Evolutionary conservation across 2,113 vertebrate species (phyloP).

Genomic region (Excalfactoria chinensis): DNA sequence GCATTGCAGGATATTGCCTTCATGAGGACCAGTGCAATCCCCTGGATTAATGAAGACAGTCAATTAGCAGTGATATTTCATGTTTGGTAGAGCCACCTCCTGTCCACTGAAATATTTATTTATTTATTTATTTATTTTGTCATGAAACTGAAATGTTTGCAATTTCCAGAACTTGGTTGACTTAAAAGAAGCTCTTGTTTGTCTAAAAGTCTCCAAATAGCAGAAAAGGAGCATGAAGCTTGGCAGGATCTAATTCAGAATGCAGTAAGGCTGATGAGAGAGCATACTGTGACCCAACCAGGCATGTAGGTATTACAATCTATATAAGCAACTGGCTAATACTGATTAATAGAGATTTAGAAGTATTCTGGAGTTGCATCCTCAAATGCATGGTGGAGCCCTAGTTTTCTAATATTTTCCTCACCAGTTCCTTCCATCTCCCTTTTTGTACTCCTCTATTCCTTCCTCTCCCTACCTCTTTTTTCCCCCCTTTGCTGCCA

Average conservation of each 20-base stretch:
- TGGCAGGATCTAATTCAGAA: neutral
- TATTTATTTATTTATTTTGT: neutral
- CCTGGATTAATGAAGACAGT: neutral
- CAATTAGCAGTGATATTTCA: neutral
- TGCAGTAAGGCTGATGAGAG: neutral
- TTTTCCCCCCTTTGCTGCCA: neutral
- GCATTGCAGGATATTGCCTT: neutral
- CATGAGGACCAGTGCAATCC: neutral
- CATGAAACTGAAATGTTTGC: neutral
- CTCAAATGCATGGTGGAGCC: neutral
- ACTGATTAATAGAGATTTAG: neutral
- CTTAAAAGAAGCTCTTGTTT: neutral
- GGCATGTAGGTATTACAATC: neutral
- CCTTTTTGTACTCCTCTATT: neutral
- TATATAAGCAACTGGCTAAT: neutral
- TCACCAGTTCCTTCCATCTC: neutral
- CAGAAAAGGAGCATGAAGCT: neutral
- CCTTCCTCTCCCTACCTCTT: accelerated
- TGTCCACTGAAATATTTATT: neutral
- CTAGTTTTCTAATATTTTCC: neutral
- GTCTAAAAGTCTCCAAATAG: neutral
- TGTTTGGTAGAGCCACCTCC: neutral
- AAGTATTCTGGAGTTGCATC: neutral
- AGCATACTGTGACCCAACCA: neutral
- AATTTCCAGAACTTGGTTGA: neutral